These are phyloP conservation scores for Tenthredo distinguenda DNA, from an alignment of 2,888 invertebrate genomes.

Conservation along the genomic window DNA sequence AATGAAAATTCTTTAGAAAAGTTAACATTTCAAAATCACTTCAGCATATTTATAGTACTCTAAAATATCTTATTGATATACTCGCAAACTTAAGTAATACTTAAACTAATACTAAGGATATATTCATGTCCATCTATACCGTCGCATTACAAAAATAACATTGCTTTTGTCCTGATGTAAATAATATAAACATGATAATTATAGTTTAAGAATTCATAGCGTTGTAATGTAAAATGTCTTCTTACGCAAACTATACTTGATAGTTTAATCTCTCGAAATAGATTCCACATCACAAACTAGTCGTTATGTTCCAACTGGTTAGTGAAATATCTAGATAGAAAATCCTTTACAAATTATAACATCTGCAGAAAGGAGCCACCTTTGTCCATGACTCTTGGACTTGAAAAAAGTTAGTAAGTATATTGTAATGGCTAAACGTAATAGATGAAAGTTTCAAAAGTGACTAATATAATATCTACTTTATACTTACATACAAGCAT, in stretches of 20 bases:
- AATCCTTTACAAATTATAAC: background rate
- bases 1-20: background rate
- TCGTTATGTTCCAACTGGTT: constrained; percentile 11
- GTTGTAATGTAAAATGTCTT: background rate
- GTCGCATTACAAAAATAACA: background rate
- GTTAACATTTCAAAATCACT: background rate
- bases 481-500: constrained; percentile 49
- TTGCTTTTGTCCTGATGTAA: background rate
- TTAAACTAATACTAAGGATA: constrained; percentile 14
- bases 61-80: constrained; percentile 2
- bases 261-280: background rate
- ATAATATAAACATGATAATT: background rate
- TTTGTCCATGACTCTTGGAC: background rate
- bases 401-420: background rate
- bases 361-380: background rate
- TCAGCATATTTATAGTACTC: constrained; percentile 4
- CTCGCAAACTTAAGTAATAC: constrained; percentile 12
- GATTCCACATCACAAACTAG: background rate
- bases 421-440: constrained; percentile 32
- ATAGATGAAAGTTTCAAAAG: constrained; percentile 16
- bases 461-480: constrained; percentile 5
- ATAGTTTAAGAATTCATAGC: background rate
- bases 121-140: background rate
- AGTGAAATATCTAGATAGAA: background rate
- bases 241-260: background rate